Evolutionary conservation across 2,113 vertebrate species (phyloP), one percentile per base, ranked within the genome.

Genomic region (Eretmochelys imbricata): DNA sequence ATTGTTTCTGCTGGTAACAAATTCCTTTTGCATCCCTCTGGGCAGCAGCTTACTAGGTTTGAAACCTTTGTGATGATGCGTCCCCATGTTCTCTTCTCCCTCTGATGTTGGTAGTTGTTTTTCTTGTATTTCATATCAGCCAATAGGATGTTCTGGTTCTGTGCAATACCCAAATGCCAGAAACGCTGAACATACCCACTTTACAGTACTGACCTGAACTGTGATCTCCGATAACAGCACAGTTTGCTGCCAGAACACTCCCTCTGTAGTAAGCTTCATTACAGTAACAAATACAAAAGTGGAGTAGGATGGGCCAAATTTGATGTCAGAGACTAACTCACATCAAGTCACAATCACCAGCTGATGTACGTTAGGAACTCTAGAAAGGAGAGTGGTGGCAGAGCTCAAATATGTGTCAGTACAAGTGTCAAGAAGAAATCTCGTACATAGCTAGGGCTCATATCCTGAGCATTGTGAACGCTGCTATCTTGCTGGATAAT

Each of bases 21-120:
- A 97, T 95, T 94, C 89, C 85, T 95, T 51, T 89, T 92, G 93
- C 90, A 11, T 93, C 90, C 91, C 95, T 96, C 91, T 5, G 81
- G 79, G 91, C 0, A 85, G 35, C 57, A 82, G 9, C 89, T 89
- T 54, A 24, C 51, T 4, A 57, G 22, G 80, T 87, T 82, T 82
- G 78, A 92, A 82, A 22, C 72, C 84, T 78, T 3, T 29, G 88
- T 80, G 50, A 80, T 0, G 17, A 16, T 78, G 87, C 72, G 95
- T 91, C 93, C 93, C 84, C 10, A 57, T 90, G 81, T 69, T 95
- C 86, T 50, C 89, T 69, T 69, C 82, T 62, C 80, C 65, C 65
- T 20, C 11, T 87, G 49, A 0, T 19, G 42, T 80, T 92, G 94
- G 94, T 79, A 89, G 89, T 10, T 89, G 79, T 92, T 93, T 85